phyloP scores from a whole-genome alignment of 2,797 vertebrate genomes.

The Alosa sapidissima region DNA sequence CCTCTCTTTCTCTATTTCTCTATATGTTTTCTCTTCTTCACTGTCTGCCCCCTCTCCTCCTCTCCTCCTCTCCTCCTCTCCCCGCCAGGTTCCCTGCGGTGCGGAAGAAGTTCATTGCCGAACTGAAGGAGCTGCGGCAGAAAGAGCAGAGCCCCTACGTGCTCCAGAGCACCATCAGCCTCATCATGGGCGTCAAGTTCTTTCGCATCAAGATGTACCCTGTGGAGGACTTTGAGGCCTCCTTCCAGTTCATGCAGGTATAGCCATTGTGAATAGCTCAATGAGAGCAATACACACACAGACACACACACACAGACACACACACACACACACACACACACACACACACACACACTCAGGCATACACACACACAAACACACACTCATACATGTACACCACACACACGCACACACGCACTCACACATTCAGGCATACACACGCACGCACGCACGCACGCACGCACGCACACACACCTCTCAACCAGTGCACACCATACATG shows the following conservation, averaged over 20 bases:
- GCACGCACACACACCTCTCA: background rate
- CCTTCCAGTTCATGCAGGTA: conserved; percentile 99
- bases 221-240: conserved; percentile 98
- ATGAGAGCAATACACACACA: background rate
- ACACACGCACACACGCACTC: background rate
- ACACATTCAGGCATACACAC: background rate
- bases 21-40: background rate
- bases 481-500: background rate
- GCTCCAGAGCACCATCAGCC: conserved; percentile 95
- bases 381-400: background rate
- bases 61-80: background rate
- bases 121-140: conserved; percentile 94
- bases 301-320: background rate
- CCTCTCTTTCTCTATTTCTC: background rate
- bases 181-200: conserved; percentile 99
- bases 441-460: background rate
- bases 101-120: conserved; percentile 97
- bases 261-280: background rate
- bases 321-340: background rate
- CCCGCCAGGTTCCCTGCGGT: conserved; percentile 89
- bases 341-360: background rate
- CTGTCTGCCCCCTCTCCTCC: background rate
- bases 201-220: conserved; percentile 99
- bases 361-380: background rate
- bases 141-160: conserved; percentile 95